Conservation (phyloP, 2,113 vertebrate genomes). For the Sebastes fasciatus region DNA sequence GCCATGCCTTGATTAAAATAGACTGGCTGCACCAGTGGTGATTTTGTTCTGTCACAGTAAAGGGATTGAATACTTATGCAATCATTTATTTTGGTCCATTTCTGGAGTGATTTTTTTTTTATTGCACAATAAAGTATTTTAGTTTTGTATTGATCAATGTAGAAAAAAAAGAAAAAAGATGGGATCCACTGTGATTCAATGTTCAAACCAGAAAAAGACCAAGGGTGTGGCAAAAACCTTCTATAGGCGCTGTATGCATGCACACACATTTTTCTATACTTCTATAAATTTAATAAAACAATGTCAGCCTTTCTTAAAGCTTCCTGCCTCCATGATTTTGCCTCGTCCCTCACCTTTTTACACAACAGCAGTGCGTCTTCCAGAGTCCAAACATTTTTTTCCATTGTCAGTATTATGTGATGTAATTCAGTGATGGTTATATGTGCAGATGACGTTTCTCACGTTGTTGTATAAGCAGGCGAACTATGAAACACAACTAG, state of each 20-base stretch:
- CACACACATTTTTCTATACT: neutral
- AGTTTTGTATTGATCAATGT: too few relatives aligned
- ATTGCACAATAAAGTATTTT: too few relatives aligned
- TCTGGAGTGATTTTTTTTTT: neutral
- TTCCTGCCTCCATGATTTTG: neutral
- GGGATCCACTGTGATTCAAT: neutral
- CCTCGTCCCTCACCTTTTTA: neutral
- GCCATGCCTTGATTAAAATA: neutral
- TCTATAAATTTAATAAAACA: slow-evolving; percentile 20
- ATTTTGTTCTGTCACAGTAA: neutral
- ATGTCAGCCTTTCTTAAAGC: neutral
- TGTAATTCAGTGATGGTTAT: neutral
- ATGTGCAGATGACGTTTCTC: neutral
- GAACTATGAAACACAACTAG: slow-evolving; percentile 3
- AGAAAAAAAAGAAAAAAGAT: too few relatives aligned
- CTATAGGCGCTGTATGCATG: neutral
- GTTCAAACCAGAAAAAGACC: neutral
- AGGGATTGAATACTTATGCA: neutral
- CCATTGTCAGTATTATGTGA: neutral
- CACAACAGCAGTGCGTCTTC: neutral
- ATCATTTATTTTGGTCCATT: neutral
- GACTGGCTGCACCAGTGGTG: neutral
- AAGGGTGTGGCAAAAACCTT: neutral
- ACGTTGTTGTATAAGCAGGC: slow-evolving; percentile 25
- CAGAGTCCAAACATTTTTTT: slow-evolving; percentile 9